Evolutionary conservation across 2,888 invertebrate species (phyloP), one percentile per base, ranked within the genome.

Genomic region (Dorcus hopei): DNA sequence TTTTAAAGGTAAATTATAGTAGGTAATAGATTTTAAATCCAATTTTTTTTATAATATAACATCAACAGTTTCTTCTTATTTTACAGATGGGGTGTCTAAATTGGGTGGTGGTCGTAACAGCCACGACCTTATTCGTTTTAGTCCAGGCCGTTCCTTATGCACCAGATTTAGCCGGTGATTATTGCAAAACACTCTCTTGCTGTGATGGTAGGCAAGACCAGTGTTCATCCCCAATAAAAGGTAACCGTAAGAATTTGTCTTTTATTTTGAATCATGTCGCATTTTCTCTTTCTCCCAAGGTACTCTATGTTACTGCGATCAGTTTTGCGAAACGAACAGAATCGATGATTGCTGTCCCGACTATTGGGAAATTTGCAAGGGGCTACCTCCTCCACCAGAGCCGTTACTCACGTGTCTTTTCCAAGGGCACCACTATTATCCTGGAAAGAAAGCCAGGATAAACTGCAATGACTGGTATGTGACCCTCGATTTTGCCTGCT

Each of bases 341-440:
- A 82, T 83, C 40, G 87, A 88, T 66, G 97, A 97, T 76, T 97
- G 97, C 75, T 97, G 97, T 72, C 97, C 97, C 0, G 97, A 97
- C 78, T 97, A 89, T 76, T 85, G 84, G 75, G 81, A 84, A 0
- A 85, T 86, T 61, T 97, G 97, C 72, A 80, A 80, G 65, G 85
- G 86, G 7, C 70, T 74, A 41, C 65, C 69, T 2, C 57, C 65
- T 0, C 64, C 66, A 3, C 73, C 75, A 9, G 52, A 45, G 9
- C 51, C 57, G 19, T 49, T 52, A 5, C 47, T 75, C 58, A 76
- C 77, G 2, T 88, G 91, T 73, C 69, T 69, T 23, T 79, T 83
- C 67, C 80, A 83, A 7, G 85, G 85, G 7, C 72, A 53, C 43
- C 54, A 77, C 57, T 74, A 78, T 9, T 85, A 85, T 72, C 78